Evolutionary conservation across 2,113 vertebrate species (phyloP), one percentile per base, ranked within the genome.

Genomic region (Microcebus jonahi): DNA sequence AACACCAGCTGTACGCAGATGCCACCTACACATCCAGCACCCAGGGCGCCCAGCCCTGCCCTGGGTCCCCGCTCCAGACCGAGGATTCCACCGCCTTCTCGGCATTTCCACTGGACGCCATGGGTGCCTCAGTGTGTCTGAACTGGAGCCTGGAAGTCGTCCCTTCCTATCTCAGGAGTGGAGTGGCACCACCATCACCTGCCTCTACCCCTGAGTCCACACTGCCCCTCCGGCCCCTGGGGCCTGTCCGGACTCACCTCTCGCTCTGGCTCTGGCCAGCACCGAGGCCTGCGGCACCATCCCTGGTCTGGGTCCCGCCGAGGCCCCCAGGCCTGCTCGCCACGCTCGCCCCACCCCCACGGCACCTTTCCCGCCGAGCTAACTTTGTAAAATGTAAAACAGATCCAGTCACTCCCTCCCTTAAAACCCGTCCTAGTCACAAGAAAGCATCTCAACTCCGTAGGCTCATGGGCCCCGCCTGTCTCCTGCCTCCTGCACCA

Each of bases 221-320:
- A 31, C 39, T 17, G 34, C 39, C 23, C 36, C 11, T 17, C 18
- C 8, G 14, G 17, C 12, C 6, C 63, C 73, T 27, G 48, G 63
- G 57, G 3, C 61, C 55, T 5, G 36, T 21, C 67, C 57, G 20
- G 34, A 42, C 45, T 39, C 55, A 5, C 1, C 3, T 10, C 25
- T 17, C 11, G 10, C 63, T 67, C 25, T 17, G 29, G 10, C 63
- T 67, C 63, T 63, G 61, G 61, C 25, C 3, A 0, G 36, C 25
- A 27, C 76, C 4, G 36, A 42, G 5, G 36, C 23, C 25, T 4
- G 71, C 42, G 11, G 34, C 31, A 31, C 34, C 11, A 6, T 10
- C 8, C 2, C 5, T 13, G 1, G 29, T 63, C 57, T 15, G 27
- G 61, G 59, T 27, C 59, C 31, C 21, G 0, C 0, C 0, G 25